Base-by-base conservation (phyloP, 2,113 vertebrate genomes). In the Nothobranchius furzeri region DNA sequence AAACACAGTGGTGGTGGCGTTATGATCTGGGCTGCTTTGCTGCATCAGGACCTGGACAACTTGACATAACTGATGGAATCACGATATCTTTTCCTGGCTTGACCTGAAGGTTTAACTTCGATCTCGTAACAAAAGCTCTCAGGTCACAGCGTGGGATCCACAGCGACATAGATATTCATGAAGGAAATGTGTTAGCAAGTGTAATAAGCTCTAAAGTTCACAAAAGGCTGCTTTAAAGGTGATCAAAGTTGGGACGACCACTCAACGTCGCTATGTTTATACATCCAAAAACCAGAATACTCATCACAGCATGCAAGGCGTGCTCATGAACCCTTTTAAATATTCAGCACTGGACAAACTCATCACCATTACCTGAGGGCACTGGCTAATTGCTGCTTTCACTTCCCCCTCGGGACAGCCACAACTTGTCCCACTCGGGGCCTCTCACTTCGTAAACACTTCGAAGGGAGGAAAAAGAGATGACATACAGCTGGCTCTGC, bases 331-430 rank as follows among this genome's bases (percentile, higher is more conserved):
- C 79, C 86, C 77, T 64, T 69, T 79, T 67, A 70, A 60, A 70
- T 79, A 75, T 70, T 15, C 59, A 60, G 59, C 68, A 54, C 58
- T 6, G 78, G 64, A 85, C 80, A 76, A 69, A 72, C 30, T 30
- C 30, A 74, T 70, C 75, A 60, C 37, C 58, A 68, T 80, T 74
- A 80, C 75, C 65, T 59, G 45, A 79, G 69, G 75, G 70, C 37
- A 68, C 58, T 15, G 15, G 67, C 57, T 75, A 82, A 86, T 84
- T 78, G 74, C 63, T 72, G 69, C 78, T 82, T 82, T 82, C 78
- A 74, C 78, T 75, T 46, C 24, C 67, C 52, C 59, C 48, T 37
- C 20, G 25, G 70, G 76, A 78, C 47, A 64, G 70, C 52, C 14
- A 59, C 50, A 61, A 51, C 37, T 42, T 52, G 42, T 65, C 68